These are phyloP conservation scores for Haliclona indistincta DNA, from an alignment of 37 sponge, comb jelly and placozoan species.

Conservation along the genomic window DNA sequence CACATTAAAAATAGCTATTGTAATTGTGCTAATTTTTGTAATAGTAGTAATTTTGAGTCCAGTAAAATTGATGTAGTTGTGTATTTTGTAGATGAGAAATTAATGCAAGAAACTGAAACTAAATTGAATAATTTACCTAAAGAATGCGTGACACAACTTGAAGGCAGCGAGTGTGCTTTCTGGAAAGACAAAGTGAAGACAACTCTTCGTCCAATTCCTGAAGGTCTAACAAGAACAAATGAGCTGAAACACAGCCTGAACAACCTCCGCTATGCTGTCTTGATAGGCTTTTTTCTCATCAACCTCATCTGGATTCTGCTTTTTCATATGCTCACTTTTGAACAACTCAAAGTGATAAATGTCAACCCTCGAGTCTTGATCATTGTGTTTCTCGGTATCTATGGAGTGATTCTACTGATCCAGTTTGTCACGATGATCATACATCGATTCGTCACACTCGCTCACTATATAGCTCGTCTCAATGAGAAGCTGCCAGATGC, in stretches of 20 bases:
- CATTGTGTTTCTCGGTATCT: slow-evolving; percentile 57
- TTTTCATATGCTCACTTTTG: slow-evolving; percentile 34
- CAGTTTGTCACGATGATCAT: slow-evolving; percentile 59
- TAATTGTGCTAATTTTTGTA: too few relatives aligned
- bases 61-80: too few relatives aligned
- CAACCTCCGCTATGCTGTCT: slow-evolving; percentile 42
- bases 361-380: slow-evolving; percentile 40
- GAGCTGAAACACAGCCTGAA: slow-evolving; percentile 45
- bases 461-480: slow-evolving; percentile 58
- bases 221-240: slow-evolving; percentile 16
- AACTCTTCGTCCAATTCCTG: slow-evolving; percentile 40
- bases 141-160: too few relatives aligned
- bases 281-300: slow-evolving; percentile 49
- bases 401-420: slow-evolving; percentile 52
- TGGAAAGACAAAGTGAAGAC: slow-evolving; percentile 31
- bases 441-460: slow-evolving; percentile 62
- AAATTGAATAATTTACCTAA: too few relatives aligned
- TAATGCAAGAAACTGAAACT: slow-evolving; percentile 31
- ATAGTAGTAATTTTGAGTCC: too few relatives aligned
- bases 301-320: slow-evolving; percentile 78
- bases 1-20: too few relatives aligned
- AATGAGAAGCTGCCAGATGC: not conserved
- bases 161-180: slow-evolving; percentile 34
- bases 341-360: slow-evolving; percentile 7
- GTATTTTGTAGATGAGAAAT: slow-evolving; percentile 48